These are phyloP conservation scores for Oryzaephilus surinamensis DNA, from an alignment of 1,140 invertebrate genomes.

Conservation along the genomic window DNA sequence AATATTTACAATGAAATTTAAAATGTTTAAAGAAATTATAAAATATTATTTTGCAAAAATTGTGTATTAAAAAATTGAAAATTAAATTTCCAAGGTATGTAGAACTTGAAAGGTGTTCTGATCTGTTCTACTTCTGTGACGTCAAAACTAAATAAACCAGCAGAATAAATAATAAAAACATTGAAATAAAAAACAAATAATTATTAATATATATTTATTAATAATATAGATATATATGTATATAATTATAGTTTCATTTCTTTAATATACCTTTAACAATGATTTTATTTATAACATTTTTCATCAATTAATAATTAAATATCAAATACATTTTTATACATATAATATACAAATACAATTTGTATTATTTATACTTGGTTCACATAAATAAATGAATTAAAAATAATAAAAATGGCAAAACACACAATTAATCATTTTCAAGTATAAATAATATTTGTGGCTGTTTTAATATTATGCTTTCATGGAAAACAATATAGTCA, in stretches of 20 bases:
- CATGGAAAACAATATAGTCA: conserved; percentile 28
- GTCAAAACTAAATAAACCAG: no score
- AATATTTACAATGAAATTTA: no score
- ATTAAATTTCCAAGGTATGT: conserved; percentile 1
- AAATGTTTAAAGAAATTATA: no score
- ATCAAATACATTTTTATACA: conserved; percentile 21
- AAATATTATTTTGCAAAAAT: no score
- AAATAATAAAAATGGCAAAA: neutral
- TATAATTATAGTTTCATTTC: no score
- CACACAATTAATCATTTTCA: neutral
- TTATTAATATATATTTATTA: conserved; percentile 21
- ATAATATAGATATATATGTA: no score
- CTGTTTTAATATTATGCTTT: conserved; percentile 14
- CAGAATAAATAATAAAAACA: no score
- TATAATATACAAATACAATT: conserved; percentile 22
- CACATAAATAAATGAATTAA: neutral
- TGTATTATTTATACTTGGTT: conserved; percentile 14
- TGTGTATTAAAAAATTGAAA: no score
- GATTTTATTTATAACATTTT: conserved; percentile 14
- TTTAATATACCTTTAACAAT: conserved; percentile 19
- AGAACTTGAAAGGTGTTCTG: neutral
- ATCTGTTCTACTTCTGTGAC: no score
- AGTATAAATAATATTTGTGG: neutral
- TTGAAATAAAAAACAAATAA: conserved; percentile 11
- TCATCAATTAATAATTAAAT: conserved; percentile 12